A percentile compares a stretch with the other conserved stretches of the same genome.
phyloP scores from a whole-genome alignment of 2,888 invertebrate genomes.

The Tortricodes alternella region DNA sequence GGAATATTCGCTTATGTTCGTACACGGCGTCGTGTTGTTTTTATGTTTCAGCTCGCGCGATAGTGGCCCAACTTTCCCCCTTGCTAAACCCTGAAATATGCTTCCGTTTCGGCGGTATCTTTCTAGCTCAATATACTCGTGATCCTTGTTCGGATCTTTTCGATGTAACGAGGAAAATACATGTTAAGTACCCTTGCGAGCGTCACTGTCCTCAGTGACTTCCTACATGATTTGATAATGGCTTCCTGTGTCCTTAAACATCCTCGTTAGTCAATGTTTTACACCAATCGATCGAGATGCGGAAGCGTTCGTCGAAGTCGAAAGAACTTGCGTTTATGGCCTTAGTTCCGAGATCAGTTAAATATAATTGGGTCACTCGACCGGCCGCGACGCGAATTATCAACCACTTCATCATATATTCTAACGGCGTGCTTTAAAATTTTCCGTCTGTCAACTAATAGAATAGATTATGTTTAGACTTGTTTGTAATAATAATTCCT shows the following conservation, averaged over 20 bases:
- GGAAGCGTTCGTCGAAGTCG: conserved; percentile 60
- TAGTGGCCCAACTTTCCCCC: conserved; percentile 51
- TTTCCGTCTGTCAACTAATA: conserved; percentile 58
- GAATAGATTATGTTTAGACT: conserved; percentile 60
- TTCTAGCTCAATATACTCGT: conserved; percentile 22
- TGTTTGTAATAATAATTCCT: conserved; percentile 76
- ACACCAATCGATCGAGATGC: conserved; percentile 55
- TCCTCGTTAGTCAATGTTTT: conserved; percentile 69
- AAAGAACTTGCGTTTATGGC: conserved; percentile 49
- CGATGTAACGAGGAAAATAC: conserved; percentile 44
- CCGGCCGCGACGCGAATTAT: conserved; percentile 43
- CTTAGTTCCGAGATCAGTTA: conserved; percentile 45
- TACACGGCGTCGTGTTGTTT: conserved; percentile 55
- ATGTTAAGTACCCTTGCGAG: conserved; percentile 41
- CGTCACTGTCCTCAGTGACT: conserved; percentile 52
- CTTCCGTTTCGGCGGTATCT: conserved; percentile 41
- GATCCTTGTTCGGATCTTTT: conserved; percentile 35
- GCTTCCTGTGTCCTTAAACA: conserved; percentile 75
- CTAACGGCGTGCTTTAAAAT: conserved; percentile 49
- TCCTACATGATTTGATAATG: conserved; percentile 78
- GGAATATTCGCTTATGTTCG: conserved; percentile 64
- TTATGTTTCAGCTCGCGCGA: conserved; percentile 49
- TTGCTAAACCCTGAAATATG: conserved; percentile 49
- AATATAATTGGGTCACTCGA: conserved; percentile 62
- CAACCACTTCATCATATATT: conserved; percentile 46